Conservation (phyloP, 2,113 vertebrate genomes). For the Thunnus thynnus region DNA sequence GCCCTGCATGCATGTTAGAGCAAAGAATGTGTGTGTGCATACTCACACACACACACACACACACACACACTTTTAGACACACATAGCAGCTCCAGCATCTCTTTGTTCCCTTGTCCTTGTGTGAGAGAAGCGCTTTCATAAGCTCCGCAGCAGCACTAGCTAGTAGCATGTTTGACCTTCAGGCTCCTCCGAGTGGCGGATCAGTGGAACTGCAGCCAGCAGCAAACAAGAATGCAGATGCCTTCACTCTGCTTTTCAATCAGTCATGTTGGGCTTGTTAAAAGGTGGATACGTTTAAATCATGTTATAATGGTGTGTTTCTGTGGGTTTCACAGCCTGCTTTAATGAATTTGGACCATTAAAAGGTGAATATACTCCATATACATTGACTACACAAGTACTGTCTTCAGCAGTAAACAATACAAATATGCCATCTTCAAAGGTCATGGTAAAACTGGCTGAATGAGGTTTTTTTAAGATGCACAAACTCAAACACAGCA, state of each 20-base stretch:
- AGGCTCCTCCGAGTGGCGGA: constrained; percentile 76
- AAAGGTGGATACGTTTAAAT: background rate
- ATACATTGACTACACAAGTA: background rate
- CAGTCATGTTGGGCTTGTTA: background rate
- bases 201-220: constrained; percentile 57
- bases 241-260: background rate
- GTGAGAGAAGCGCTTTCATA: constrained; percentile 79
- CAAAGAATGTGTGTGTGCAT: constrained; percentile 44
- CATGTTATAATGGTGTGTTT: background rate
- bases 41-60: constrained; percentile 7
- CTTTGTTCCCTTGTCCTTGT: constrained; percentile 84
- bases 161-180: constrained; percentile 83
- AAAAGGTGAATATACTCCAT: background rate
- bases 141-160: constrained; percentile 73
- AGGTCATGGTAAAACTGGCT: background rate
- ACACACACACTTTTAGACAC: constrained; percentile 30
- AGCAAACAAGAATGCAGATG: constrained; percentile 27
- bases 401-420: background rate
- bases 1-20: constrained; percentile 64
- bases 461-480: background rate
- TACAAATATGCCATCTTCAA: background rate
- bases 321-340: background rate
- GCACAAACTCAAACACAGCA: no score
- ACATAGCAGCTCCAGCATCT: constrained; percentile 72
- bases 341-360: background rate